phyloP scores from a whole-genome alignment of 2,797 vertebrate species.

The Platyrinchus mystaceus region DNA sequence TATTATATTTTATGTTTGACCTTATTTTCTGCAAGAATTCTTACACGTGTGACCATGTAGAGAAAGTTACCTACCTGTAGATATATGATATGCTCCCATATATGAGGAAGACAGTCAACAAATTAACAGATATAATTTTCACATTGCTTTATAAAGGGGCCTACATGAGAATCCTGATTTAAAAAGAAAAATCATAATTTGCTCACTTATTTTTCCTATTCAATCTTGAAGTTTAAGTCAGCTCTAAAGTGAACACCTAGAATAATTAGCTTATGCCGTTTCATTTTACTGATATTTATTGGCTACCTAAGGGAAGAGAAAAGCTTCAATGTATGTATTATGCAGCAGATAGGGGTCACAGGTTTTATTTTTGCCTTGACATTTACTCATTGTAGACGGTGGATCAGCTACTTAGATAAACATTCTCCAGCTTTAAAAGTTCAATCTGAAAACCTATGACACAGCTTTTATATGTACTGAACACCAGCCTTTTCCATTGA shows the following conservation, averaged over 20 bases:
- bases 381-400: neutral
- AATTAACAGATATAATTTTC: neutral
- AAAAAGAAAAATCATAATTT: neutral
- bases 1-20: neutral
- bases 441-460: conserved; percentile 19
- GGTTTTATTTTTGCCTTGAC: conserved; percentile 50
- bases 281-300: conserved; percentile 44
- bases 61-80: neutral
- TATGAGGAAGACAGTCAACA: neutral
- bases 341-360: neutral
- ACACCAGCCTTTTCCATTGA: neutral
- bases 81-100: neutral
- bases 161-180: neutral
- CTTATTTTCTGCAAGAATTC: neutral
- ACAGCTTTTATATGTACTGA: neutral
- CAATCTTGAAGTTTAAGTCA: neutral
- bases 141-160: neutral
- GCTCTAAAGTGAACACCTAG: neutral
- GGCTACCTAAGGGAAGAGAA: neutral
- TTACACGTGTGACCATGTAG: neutral
- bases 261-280: neutral
- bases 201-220: neutral
- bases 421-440: conserved; percentile 38
- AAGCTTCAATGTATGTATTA: conserved; percentile 37
- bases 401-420: conserved; percentile 41